phyloP scores from a whole-genome alignment of 2,797 vertebrate genomes.

The Falco berigora region DNA sequence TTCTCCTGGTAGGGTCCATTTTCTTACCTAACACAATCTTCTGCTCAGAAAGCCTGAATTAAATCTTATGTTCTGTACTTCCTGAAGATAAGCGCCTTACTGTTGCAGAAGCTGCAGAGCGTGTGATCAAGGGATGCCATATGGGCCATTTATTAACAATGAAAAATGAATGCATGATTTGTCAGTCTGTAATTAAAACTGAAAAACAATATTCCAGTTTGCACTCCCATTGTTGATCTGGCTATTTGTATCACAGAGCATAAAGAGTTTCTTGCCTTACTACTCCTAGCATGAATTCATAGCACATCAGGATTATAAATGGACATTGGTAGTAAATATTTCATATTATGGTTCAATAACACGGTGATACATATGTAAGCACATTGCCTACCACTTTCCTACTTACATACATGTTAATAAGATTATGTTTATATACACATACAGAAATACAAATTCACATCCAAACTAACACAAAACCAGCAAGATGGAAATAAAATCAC shows the following conservation, averaged over 20 bases:
- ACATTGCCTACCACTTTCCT: background rate
- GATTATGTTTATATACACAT: background rate
- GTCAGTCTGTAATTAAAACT: background rate
- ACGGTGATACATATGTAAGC: background rate
- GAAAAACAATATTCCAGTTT: background rate
- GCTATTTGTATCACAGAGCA: background rate
- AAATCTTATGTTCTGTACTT: background rate
- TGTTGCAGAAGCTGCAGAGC: background rate
- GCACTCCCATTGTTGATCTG: background rate
- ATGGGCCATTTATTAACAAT: conserved; percentile 27
- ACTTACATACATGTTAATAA: conserved; percentile 8
- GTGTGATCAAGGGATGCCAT: conserved; percentile 19
- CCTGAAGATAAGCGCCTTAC: background rate
- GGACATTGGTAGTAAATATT: background rate
- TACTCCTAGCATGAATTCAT: background rate
- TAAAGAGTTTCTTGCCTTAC: background rate
- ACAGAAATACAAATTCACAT: background rate
- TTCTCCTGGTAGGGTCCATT: background rate
- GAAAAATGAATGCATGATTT: conserved; percentile 14
- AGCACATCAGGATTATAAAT: background rate
- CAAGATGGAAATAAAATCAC: conserved; percentile 24
- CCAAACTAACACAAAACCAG: background rate
- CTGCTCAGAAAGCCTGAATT: background rate
- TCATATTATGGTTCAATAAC: background rate
- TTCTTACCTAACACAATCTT: background rate